Evolutionary conservation across 2,113 vertebrate genomes (phyloP).

Genomic region (Catharus bicknelli): DNA sequence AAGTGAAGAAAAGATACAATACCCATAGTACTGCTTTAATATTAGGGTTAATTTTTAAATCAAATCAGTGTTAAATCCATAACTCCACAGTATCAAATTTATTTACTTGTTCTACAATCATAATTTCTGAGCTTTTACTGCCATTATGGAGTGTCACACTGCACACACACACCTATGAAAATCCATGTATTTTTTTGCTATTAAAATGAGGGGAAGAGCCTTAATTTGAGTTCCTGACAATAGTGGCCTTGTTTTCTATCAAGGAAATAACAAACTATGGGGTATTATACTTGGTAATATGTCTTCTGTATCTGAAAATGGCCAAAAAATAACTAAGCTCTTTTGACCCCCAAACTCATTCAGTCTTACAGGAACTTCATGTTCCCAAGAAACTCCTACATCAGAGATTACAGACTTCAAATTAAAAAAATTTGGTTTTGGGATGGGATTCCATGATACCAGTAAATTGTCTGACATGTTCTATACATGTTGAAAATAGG

Average conservation of each 20-base stretch:
- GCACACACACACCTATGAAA: not conserved
- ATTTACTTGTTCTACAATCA: not conserved
- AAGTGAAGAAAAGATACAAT: not conserved
- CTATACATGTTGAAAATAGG: not conserved
- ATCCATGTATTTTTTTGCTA: not conserved
- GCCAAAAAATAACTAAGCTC: not conserved
- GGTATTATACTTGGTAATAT: not conserved
- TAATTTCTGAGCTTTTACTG: not conserved
- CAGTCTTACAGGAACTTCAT: not conserved
- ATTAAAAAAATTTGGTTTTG: not conserved
- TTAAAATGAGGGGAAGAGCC: not conserved
- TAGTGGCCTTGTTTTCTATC: not conserved
- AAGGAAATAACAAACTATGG: not conserved
- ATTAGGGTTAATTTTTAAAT: not conserved
- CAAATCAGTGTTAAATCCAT: not conserved
- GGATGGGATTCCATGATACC: not conserved
- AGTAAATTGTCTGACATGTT: not conserved
- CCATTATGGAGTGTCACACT: not conserved
- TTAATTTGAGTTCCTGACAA: not conserved
- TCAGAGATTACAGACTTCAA: not conserved
- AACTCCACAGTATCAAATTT: not conserved
- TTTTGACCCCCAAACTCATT: not conserved
- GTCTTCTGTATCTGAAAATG: not conserved
- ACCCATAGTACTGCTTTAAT: not conserved
- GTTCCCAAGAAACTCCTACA: not conserved